phyloP scores from a whole-genome alignment of 2,797 vertebrate genomes.

The Acomys russatus region DNA sequence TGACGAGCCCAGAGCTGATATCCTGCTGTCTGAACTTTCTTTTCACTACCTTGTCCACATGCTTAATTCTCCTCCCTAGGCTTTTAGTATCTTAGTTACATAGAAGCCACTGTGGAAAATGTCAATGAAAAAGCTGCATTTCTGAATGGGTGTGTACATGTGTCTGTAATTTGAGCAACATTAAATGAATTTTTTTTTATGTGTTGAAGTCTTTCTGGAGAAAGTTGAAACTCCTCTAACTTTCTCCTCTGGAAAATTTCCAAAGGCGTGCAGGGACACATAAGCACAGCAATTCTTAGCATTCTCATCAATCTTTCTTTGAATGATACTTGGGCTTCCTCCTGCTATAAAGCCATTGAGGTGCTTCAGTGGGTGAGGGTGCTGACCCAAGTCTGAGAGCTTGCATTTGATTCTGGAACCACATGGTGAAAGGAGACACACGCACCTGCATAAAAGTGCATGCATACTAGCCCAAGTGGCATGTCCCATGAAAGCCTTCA shows the following conservation, averaged over 20 bases:
- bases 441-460: background rate
- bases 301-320: conserved; percentile 1
- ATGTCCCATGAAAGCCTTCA: too few species aligned
- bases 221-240: conserved; percentile 24
- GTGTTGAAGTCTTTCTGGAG: conserved; percentile 25
- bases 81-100: background rate
- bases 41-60: background rate
- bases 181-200: background rate
- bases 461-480: too few species aligned
- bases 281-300: background rate
- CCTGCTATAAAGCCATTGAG: background rate
- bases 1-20: background rate
- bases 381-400: background rate
- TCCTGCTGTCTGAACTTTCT: background rate
- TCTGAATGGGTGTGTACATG: background rate
- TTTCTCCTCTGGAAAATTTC: background rate
- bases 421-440: background rate
- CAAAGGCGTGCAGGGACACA: conserved; percentile 19
- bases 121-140: background rate
- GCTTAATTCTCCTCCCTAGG: background rate
- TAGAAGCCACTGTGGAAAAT: background rate
- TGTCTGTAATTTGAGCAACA: background rate
- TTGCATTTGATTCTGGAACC: background rate
- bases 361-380: background rate
- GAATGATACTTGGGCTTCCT: conserved; percentile 20